Evolutionary conservation across 2,113 vertebrate genomes (phyloP), one percentile per base, ranked within the genome.

Genomic region (Haemorhous mexicanus): DNA sequence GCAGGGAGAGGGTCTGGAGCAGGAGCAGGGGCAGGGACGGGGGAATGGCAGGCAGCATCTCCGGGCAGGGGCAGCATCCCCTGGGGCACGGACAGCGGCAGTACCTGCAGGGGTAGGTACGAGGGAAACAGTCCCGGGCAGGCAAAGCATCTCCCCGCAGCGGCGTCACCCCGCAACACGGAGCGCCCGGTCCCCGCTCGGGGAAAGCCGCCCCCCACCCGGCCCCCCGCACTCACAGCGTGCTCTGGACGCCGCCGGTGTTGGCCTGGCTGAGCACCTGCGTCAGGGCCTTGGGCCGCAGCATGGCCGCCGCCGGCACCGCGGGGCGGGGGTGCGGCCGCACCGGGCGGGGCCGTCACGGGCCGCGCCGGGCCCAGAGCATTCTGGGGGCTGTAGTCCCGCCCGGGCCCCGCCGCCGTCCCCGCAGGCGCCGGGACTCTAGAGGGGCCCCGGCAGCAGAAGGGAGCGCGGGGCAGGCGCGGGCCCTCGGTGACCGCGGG

Each of bases 181-280:
- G 35, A 24, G 30, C 9, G 35, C 24, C 24, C 30, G 55, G 11
- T 17, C 30, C 53, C 53, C 30, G 56, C n/a, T 16, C 6, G 47
- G 33, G 19, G 27, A 30, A 49, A n/a, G 76, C 22, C 26, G 9
- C 56, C 53, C 64, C n/a, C 35, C n/a, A 7, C 37, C 69, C 52
- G 28, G 4, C 10, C 9, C 37, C 58, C 59, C 32, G 58, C 53
- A 90, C 99, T 99, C 96, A 99, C 99, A 99, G 97, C 12, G 99
- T 99, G 98, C 99, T 99, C 93, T 99, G 99, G 69, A 99, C 99
- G 53, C 99, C 99, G 90, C 98, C 99, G 11, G 99, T 99, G 97
- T 99, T 99, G 80, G 99, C 99, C 80, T 99, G 99, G 97, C 99
- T 99, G 52, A 99, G 98, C 64, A 99, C 99, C 97, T 99, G 99